Conservation (phyloP, 2,797 vertebrate species). For the Heterohyrax brucei region DNA sequence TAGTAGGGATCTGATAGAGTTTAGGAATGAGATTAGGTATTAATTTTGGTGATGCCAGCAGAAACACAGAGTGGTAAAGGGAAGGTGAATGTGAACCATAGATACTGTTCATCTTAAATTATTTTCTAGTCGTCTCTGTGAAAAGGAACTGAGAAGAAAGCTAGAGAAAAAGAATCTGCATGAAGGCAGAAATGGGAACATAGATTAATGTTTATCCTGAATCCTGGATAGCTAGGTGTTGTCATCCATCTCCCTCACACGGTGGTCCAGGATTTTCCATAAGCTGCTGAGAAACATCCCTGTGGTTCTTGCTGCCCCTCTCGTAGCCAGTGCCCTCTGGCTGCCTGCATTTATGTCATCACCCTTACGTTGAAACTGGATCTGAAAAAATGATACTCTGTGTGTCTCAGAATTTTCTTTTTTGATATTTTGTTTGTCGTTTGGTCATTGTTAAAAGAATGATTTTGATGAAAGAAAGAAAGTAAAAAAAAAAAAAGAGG, state of each 20-base stretch:
- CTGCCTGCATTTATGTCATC: not conserved
- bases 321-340: not conserved
- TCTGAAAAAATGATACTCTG: not conserved
- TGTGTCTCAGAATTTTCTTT: not conserved
- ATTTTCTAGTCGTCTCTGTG: not conserved
- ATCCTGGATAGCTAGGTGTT: not conserved
- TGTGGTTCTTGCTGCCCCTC: not conserved
- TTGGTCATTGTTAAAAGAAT: not conserved
- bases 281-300: too few relatives aligned
- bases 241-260: not conserved
- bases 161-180: not conserved
- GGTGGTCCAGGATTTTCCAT: not conserved
- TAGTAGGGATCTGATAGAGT: not conserved
- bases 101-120: not conserved
- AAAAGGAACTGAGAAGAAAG: constrained; percentile 4
- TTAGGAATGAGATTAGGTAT: not conserved
- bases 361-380: not conserved
- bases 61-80: not conserved
- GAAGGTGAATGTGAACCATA: not conserved
- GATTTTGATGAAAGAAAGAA: not conserved
- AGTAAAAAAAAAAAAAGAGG: not conserved
- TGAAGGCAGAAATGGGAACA: not conserved
- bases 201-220: not conserved
- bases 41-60: not conserved
- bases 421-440: not conserved